Conservation (phyloP, 2,888 invertebrate species). For the Tetrapedia diversipes region DNA sequence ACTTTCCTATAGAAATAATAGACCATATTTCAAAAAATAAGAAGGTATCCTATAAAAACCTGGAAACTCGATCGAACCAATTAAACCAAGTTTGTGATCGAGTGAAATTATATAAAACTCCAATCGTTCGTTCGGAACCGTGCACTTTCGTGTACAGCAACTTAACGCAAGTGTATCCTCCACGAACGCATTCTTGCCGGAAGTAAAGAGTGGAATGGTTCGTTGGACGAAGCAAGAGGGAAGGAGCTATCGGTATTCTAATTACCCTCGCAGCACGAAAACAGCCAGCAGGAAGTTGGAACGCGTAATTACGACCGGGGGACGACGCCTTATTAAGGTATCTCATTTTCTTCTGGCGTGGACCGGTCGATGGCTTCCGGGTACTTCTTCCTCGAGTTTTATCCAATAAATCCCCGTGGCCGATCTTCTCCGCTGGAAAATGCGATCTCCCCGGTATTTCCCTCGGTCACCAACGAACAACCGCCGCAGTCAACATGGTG, state of each 20-base stretch:
- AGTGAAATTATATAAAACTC: no score
- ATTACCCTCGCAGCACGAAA: constrained; percentile 68
- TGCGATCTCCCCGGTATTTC: constrained; percentile 31
- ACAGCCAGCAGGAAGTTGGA: constrained; percentile 62
- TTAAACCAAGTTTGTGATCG: no score
- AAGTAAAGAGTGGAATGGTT: constrained; percentile 54
- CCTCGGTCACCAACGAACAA: constrained; percentile 25
- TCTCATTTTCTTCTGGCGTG: constrained; percentile 65
- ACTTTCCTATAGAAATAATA: no score
- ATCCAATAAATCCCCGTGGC: constrained; percentile 61
- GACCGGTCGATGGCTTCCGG: constrained; percentile 57
- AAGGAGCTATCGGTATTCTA: constrained; percentile 66
- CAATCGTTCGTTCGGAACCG: no score
- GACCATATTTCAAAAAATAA: no score
- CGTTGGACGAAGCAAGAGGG: not conserved
- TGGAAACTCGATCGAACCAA: no score
- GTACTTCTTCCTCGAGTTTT: constrained; percentile 68
- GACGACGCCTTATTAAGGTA: constrained; percentile 67
- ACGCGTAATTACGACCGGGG: constrained; percentile 64
- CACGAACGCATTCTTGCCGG: constrained; percentile 56
- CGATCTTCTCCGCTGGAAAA: constrained; percentile 53
- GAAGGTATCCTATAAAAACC: no score
- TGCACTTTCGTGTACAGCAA: no score
- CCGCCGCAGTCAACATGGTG: constrained; percentile 59
- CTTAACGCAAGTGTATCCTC: no score